These are phyloP conservation scores for Meloidogyne exigua DNA, from an alignment of 1,140 invertebrate species.

Conservation along the genomic window DNA sequence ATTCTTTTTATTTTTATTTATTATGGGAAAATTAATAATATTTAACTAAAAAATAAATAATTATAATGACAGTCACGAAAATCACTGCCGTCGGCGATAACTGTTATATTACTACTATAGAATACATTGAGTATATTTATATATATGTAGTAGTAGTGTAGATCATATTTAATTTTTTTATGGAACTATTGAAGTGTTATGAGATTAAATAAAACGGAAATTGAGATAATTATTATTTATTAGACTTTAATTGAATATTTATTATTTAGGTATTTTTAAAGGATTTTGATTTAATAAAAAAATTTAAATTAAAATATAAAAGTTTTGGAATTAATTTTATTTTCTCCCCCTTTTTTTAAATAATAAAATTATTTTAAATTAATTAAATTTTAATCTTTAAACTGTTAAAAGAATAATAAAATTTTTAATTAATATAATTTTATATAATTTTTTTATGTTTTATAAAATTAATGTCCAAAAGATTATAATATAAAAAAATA, in stretches of 20 bases:
- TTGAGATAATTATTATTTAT: no score
- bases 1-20: background rate
- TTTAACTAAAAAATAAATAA: background rate
- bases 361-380: background rate
- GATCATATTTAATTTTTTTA: no score
- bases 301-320: no score
- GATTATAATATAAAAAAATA: no score
- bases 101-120: background rate
- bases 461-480: background rate
- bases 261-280: no score
- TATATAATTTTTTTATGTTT: background rate
- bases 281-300: no score
- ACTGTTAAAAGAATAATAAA: constrained; percentile 1
- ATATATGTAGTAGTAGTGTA: no score
- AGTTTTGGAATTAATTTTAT: no score
- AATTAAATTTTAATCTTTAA: background rate
- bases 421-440: background rate
- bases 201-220: background rate
- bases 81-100: background rate
- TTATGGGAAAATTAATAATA: constrained; percentile 5
- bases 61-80: background rate
- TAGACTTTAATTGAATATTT: no score
- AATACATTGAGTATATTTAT: no score
- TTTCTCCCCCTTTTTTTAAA: no score
- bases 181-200: background rate